These are phyloP conservation scores for Gonatopus flavifemur DNA, from an alignment of 1,140 invertebrate genomes.

Conservation along the genomic window DNA sequence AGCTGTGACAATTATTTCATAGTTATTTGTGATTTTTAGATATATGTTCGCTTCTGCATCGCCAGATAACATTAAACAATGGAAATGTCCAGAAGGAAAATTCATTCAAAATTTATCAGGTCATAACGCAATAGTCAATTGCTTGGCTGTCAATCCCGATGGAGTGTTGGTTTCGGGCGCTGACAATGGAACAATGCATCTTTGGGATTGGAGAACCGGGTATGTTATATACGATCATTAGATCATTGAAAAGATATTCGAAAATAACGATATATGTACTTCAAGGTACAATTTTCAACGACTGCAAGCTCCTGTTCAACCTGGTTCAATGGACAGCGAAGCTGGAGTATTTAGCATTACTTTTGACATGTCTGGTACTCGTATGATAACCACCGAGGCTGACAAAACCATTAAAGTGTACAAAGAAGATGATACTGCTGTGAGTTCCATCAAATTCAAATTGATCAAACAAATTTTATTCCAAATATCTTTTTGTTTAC, in stretches of 20 bases:
- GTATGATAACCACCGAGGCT: slow-evolving; percentile 95
- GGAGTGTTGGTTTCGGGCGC: slow-evolving; percentile 96
- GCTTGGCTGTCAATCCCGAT: slow-evolving; percentile 90
- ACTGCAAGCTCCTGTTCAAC: slow-evolving; percentile 89
- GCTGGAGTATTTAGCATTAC: slow-evolving; percentile 94
- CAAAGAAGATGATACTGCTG: slow-evolving; percentile 94
- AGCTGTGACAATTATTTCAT: neutral
- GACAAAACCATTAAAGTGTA: slow-evolving; percentile 99
- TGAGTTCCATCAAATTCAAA: too few species aligned
- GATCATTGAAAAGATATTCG: neutral
- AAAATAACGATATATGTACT: slow-evolving; percentile 8
- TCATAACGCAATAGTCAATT: slow-evolving; percentile 98
- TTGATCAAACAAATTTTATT: too few species aligned
- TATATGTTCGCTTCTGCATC: slow-evolving; percentile 98
- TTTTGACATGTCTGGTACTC: slow-evolving; percentile 90
- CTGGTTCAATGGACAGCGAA: slow-evolving; percentile 99
- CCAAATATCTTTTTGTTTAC: too few species aligned
- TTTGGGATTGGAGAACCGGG: slow-evolving; percentile 99
- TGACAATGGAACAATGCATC: slow-evolving; percentile 97
- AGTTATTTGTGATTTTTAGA: slow-evolving; percentile 47
- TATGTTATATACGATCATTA: too few species aligned
- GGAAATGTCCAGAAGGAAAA: slow-evolving; percentile 97
- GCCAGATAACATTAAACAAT: slow-evolving; percentile 99
- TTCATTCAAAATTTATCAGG: slow-evolving; percentile 97
- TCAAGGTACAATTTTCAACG: slow-evolving; percentile 90